phyloP scores from a whole-genome alignment of 2,888 invertebrate genomes.

The Lydus trimaculatus region DNA sequence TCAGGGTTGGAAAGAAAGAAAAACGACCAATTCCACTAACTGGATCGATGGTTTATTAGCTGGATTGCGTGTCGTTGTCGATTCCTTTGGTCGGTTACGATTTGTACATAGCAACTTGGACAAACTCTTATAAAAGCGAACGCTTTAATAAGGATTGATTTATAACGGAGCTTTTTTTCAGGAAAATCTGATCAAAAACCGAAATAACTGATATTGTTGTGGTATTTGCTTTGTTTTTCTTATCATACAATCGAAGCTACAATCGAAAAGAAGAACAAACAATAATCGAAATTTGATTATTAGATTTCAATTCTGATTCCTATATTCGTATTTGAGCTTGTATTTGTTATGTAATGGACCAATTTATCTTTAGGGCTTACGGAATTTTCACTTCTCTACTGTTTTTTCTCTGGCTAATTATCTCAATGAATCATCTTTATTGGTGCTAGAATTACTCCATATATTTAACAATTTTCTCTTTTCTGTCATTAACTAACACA shows the following conservation, averaged over 20 bases:
- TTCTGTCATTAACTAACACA: background rate
- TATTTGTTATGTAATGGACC: background rate
- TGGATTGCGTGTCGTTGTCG: background rate
- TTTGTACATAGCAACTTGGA: background rate
- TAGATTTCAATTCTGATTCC: background rate
- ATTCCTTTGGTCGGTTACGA: background rate
- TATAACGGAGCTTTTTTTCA: background rate
- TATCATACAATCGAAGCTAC: background rate
- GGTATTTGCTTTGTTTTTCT: background rate
- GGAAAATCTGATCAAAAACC: background rate
- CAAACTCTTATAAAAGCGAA: background rate
- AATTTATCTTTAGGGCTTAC: background rate
- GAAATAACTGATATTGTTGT: background rate
- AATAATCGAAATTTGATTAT: background rate
- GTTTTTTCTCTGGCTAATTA: background rate
- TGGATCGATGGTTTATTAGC: background rate
- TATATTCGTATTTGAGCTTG: background rate
- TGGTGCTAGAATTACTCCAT: background rate
- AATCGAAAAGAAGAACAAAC: background rate
- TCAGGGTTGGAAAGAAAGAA: background rate
- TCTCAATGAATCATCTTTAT: conserved; percentile 1
- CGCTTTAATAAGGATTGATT: background rate
- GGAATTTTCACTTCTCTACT: background rate
- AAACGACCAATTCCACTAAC: background rate
- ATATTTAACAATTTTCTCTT: background rate